A percentile compares a stretch with the other conserved stretches of the same genome.
phyloP scores from a whole-genome alignment of 2,797 vertebrate species.

The Margarornis squamiger region DNA sequence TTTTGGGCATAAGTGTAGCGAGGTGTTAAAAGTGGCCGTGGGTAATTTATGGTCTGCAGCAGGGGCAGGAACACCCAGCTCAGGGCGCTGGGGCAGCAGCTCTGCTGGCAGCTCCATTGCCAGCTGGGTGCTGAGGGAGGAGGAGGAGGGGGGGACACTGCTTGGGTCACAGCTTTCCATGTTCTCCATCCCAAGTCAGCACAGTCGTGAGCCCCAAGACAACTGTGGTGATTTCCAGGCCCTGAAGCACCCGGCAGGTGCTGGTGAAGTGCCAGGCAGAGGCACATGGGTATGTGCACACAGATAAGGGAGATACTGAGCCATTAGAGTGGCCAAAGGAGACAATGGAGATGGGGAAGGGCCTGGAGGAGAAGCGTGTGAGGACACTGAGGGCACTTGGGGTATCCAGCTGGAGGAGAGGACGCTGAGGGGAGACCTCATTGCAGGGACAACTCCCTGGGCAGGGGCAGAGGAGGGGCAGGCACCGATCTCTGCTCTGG shows the following conservation, averaged over 20 bases:
- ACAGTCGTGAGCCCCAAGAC: background rate
- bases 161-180: background rate
- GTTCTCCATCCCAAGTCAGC: background rate
- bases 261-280: background rate
- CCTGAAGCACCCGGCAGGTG: background rate
- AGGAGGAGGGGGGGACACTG: background rate
- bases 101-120: background rate
- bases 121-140: background rate
- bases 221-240: background rate
- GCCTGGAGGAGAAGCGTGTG: background rate
- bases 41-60: slow-evolving; percentile 20
- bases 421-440: background rate
- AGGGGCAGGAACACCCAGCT: background rate
- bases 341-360: background rate
- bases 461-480: background rate
- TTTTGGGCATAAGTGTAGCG: slow-evolving; percentile 5
- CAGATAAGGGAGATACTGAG: background rate
- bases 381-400: background rate
- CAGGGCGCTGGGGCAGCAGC: background rate
- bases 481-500: background rate
- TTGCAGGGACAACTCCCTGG: background rate
- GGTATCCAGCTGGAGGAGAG: background rate
- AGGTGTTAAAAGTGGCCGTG: slow-evolving; percentile 11
- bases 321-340: background rate
- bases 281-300: accelerated